phyloP scores from a whole-genome alignment of 2,888 invertebrate species.

The Ptilodon capucinus region DNA sequence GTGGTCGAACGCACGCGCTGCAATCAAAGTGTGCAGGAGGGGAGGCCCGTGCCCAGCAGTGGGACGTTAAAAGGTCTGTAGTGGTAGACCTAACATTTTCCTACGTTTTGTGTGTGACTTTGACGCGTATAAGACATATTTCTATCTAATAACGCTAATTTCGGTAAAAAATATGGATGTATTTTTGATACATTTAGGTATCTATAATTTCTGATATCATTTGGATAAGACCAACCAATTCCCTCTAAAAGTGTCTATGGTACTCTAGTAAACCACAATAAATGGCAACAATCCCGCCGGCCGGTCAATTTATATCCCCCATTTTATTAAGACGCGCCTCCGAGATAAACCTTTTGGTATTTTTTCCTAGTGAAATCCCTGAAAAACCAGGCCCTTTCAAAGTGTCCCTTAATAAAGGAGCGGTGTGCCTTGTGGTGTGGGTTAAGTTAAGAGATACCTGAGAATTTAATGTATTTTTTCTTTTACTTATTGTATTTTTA shows the following conservation, averaged over 20 bases:
- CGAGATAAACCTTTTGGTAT: constrained; percentile 17
- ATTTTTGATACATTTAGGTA: too few relatives aligned
- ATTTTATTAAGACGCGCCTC: constrained; percentile 26
- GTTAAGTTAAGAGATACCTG: constrained; percentile 10
- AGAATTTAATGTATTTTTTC: background rate
- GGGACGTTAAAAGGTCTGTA: too few relatives aligned
- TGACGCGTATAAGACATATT: too few relatives aligned
- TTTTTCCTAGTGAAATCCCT: constrained; percentile 20
- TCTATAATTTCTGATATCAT: too few relatives aligned
- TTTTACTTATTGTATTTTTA: too few relatives aligned
- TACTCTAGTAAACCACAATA: constrained; percentile 11
- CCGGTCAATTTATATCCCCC: constrained; percentile 23
- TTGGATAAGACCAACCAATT: background rate
- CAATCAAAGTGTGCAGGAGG: too few relatives aligned
- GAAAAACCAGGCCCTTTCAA: constrained; percentile 18
- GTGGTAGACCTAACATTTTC: too few relatives aligned
- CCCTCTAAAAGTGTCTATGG: background rate
- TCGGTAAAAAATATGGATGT: too few relatives aligned
- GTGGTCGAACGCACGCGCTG: too few relatives aligned
- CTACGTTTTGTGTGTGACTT: too few relatives aligned
- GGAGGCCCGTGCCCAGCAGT: too few relatives aligned
- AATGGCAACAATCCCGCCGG: constrained; percentile 16
- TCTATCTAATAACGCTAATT: too few relatives aligned
- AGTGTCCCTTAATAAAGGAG: constrained; percentile 28
- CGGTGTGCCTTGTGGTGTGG: constrained; percentile 3